Conservation (phyloP, 1,140 invertebrate species). For the Sitobion miscanthi region DNA sequence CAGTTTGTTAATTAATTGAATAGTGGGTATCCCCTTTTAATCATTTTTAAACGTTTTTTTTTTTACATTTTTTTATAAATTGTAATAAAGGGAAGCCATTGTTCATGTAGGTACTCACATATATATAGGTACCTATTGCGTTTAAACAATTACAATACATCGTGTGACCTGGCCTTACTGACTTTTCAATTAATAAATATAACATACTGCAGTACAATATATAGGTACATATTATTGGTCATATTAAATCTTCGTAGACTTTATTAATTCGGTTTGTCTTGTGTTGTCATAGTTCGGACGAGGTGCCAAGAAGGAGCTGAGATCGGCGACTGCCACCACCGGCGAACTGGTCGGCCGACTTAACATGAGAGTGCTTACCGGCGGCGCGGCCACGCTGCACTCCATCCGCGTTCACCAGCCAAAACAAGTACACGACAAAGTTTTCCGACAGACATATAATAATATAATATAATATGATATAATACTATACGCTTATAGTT, state of each 20-base stretch:
- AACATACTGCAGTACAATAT: neutral
- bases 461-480: neutral
- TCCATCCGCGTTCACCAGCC: conserved; percentile 83
- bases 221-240: too few relatives aligned
- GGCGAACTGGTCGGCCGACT: conserved; percentile 83
- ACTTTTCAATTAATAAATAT: neutral
- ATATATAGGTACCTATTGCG: neutral
- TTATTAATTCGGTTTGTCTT: neutral
- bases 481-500: neutral
- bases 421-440: conserved; percentile 72
- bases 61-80: neutral
- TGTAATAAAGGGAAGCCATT: neutral
- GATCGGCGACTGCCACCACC: conserved; percentile 83
- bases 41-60: neutral
- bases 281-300: conserved; percentile 70
- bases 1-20: neutral
- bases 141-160: neutral
- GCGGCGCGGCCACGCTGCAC: conserved; percentile 77
- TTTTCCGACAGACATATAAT: neutral
- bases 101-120: too few relatives aligned
- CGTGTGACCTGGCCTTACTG: neutral
- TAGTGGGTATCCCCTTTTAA: neutral
- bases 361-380: conserved; percentile 76
- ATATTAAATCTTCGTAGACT: neutral
- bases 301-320: conserved; percentile 75